Base-by-base conservation (phyloP, 2,888 invertebrate genomes). In the Lithophane socia region DNA sequence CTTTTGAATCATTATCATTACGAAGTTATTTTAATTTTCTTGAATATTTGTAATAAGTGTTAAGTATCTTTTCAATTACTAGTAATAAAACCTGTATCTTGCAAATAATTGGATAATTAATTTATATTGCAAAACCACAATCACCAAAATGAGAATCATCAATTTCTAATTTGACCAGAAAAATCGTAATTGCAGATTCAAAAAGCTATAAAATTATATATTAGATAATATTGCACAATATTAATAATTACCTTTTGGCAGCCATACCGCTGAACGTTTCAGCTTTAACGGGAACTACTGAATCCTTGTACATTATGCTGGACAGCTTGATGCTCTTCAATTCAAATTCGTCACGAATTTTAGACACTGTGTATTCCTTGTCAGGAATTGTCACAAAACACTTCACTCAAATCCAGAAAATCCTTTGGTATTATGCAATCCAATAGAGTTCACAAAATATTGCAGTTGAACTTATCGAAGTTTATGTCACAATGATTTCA, bases 401-500 rank as follows among this genome's bases (percentile, higher is more conserved):
- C 94, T 94, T 91, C 89, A 88, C 93, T 91, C 89, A 88, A 73
- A 74, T 86, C 91, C 88, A 87, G 24, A 82, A 61, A 86, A 90
- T 88, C 86, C 84, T 75, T 80, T 49, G 63, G 76, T 77, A 85
- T 90, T 89, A 90, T 89, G 90, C 90, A 92, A 93, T 93, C 91
- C 87, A 87, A 83, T 80, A 85, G 84, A 84, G 73, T 83, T 80
- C 88, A 90, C 82, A 89, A 92, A 86, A 88, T 86, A 85, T 90
- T 90, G 78, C 81, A 74, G 75, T 58, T 80, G 76, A 87, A 79
- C 86, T 88, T 89, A 77, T 86, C 89, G 89, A 85, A 90, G 88
- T 86, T 92, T 93, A 94, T 96, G 96, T 95, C 96, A 95, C 96
- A 96, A 96, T 91, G 89, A 95, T 96, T 96, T 95, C 95, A 95